These are phyloP conservation scores for Eurystomus glaucurus DNA, from an alignment of 2,797 vertebrate species.

Conservation along the genomic window DNA sequence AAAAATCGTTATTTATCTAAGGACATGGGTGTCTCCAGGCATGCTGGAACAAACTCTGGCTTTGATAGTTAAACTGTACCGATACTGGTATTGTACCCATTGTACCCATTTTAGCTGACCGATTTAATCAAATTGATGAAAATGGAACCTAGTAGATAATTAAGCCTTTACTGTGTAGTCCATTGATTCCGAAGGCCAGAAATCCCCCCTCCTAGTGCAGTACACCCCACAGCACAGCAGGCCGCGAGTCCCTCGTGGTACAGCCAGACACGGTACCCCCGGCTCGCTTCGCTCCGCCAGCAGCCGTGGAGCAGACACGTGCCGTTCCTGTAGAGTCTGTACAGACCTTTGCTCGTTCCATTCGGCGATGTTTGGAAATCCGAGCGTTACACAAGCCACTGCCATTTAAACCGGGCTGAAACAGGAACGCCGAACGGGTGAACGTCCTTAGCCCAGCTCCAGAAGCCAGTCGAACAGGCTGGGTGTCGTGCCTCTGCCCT, in stretches of 20 bases:
- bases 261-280: not conserved
- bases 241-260: not conserved
- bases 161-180: constrained; percentile 3
- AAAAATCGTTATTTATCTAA: not conserved
- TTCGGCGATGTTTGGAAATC: constrained; percentile 47
- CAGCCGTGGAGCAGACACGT: not conserved
- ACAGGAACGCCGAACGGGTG: not conserved
- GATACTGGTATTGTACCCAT: not conserved
- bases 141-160: not conserved
- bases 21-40: not conserved
- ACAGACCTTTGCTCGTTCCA: constrained; percentile 52
- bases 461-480: constrained; percentile 97
- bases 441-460: constrained; percentile 85
- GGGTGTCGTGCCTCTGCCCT: constrained; percentile 77
- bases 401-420: constrained; percentile 62
- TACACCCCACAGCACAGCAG: not conserved
- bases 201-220: not conserved
- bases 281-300: not conserved
- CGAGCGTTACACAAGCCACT: constrained; percentile 59
- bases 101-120: constrained; percentile 31
- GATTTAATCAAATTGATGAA: constrained; percentile 9
- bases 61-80: not conserved
- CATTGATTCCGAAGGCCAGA: not conserved
- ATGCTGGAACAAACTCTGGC: not conserved
- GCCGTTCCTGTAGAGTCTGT: constrained; percentile 26